Base-by-base conservation (phyloP, 2,113 vertebrate genomes). In the Perccottus glenii region DNA sequence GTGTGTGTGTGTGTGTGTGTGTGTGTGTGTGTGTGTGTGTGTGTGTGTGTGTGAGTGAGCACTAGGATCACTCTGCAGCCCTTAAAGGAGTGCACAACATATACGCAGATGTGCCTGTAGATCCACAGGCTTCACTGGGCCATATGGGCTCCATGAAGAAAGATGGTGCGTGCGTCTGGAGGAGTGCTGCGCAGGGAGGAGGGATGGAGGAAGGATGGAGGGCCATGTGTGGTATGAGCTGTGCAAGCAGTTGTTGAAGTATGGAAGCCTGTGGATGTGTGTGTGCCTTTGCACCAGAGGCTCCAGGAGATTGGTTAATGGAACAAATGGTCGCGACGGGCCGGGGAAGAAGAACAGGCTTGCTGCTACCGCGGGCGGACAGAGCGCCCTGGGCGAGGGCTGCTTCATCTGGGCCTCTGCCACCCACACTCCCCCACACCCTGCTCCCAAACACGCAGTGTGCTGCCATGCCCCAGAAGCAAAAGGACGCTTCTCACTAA, bases 21-120 rank as follows among this genome's bases (percentile, higher is more conserved):
- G 71, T 52, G 82, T 5, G 36, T 0, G 70, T 64, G 65, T 5
- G 36, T 0, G 70, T 64, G 65, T 73, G 51, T 4, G 73, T 68
- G 27, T 48, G 71, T 67, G 70, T 16, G 70, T 73, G 75, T 72
- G 16, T 69, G 19, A 64, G 71, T 52, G 82, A 67, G 73, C 68
- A 19, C 42, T 27, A 60, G 45, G 70, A 60, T 82, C 75, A 46
- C 59, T 58, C 74, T 62, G 72, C 59, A 60, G 72, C 75, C 80
- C 86, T 91, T 89, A 88, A 95, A 94, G 93, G 87, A 92, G 92
- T 94, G 91, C 91, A 92, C 93, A 95, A 93, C 91, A 92, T 94
- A 93, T 94, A 98, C 95, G 94, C 97, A 99, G 97, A 98, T 98
- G 97, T 98, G 96, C 93, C 92, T 94, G 93, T 94, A 98, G 94